Base-by-base conservation (phyloP, 2,797 vertebrate genomes). In the Onychomys arenicola region DNA sequence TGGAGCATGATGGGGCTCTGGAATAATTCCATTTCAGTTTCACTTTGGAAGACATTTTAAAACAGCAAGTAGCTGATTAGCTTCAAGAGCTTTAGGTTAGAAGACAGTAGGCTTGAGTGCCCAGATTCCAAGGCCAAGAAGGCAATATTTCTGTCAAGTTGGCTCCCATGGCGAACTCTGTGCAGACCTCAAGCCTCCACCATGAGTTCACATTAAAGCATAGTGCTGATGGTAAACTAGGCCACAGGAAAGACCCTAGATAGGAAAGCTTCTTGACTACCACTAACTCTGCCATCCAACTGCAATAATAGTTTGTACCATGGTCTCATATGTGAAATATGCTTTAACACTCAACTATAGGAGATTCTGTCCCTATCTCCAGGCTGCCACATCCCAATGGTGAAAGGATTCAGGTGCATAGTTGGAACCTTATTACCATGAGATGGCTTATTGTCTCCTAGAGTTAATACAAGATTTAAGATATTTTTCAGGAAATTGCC, bases 51-150 rank as follows among this genome's bases (percentile, higher is more conserved):
- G 49, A 2, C 2, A 29, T 43, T n/a, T n/a, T n/a, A 57, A 69
- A 90, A 90, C 27, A 85, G 63, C 21, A 75, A 34, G 59, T 5
- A 86, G 89, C 52, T 82, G 75, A 89, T 89, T 92, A 49, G 23
- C 23, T 91, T n/a, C 46, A 81, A 87, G 59, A 92, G 75, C 23
- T 95, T 97, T 96, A 97, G 85, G 92, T 93, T 69, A 93, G 75
- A 83, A 85, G 29, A 27, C 11, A 81, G 29, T 92, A 93, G 81
- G 69, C 65, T 83, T 4, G 34, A 89, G 63, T 57, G 52, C 59
- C 67, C 73, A 71, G 55, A 84, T 49, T 94, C 76, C 65, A 17
- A 21, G 34, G 65, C 67, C 46, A 94, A 78, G 75, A 92, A 91
- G 11, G 83, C 29, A 93, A 96, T 32, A 63, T 55, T 93, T 96